Percentiles rank a stretch among this genome's conserved stretches.
Conservation (phyloP, 2,113 vertebrate species). For the Elephantulus edwardii region DNA sequence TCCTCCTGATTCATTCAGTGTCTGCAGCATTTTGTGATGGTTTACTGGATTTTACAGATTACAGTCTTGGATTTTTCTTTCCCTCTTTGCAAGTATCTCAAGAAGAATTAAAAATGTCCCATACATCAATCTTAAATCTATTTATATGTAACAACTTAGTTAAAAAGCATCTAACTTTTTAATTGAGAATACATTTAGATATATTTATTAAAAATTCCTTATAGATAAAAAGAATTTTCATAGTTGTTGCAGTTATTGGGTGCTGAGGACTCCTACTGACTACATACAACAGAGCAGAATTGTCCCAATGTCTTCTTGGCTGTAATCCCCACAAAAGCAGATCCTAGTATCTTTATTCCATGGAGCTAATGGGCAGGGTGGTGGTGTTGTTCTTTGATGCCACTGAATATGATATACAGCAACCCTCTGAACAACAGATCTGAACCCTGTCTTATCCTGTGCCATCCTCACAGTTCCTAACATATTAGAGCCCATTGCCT, state of each 20-base stretch:
- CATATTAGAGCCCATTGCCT: no score
- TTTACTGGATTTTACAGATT: no score
- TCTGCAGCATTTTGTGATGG: no score
- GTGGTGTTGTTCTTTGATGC: no score
- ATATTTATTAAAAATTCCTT: background rate
- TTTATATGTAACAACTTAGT: background rate
- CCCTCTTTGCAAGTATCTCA: background rate
- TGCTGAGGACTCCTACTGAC: background rate
- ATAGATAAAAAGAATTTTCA: background rate
- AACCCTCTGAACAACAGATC: no score
- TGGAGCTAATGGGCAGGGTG: background rate
- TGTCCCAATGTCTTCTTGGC: background rate
- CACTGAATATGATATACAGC: no score
- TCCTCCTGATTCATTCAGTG: no score
- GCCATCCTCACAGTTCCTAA: no score
- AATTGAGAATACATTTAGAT: background rate
- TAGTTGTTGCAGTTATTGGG: background rate
- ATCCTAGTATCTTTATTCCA: background rate
- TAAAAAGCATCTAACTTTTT: background rate
- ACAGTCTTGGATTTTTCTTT: no score
- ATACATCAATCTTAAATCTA: background rate
- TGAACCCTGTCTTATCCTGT: no score
- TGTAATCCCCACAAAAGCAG: background rate
- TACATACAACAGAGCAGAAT: background rate
- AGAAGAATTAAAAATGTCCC: background rate